Evolutionary conservation across 2,113 vertebrate species (phyloP).

Genomic region (Calidris pygmaea): DNA sequence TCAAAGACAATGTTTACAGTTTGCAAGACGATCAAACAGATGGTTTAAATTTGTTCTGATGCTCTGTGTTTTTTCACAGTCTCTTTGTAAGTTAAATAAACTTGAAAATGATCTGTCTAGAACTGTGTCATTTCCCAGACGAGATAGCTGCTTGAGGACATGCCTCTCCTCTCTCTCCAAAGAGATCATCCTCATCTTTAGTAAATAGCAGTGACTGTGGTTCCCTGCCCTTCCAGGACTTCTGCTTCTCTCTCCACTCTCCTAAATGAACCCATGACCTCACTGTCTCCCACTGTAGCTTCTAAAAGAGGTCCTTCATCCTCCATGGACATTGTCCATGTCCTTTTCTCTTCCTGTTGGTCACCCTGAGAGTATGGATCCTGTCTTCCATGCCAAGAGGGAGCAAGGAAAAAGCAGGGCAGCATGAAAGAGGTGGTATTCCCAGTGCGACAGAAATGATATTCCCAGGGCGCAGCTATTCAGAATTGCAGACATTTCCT

Average conservation of each 20-base stretch:
- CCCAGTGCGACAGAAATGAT: not conserved
- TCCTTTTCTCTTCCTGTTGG: slow-evolving; percentile 4
- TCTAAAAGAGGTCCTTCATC: not conserved
- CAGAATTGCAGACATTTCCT: slow-evolving; percentile 21
- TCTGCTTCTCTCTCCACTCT: not conserved
- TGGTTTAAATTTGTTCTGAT: slow-evolving; percentile 65
- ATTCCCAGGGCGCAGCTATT: not conserved
- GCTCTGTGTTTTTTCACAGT: slow-evolving; percentile 63
- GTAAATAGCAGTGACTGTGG: not conserved
- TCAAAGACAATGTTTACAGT: slow-evolving; percentile 52
- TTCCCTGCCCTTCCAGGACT: not conserved
- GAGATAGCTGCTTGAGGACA: slow-evolving; percentile 37
- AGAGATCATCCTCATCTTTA: slow-evolving; percentile 20
- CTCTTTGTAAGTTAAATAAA: slow-evolving; percentile 66
- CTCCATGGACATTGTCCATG: not conserved
- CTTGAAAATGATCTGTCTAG: slow-evolving; percentile 59
- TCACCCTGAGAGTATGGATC: not conserved
- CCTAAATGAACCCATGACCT: not conserved
- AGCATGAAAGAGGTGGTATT: slow-evolving; percentile 5
- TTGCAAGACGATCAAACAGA: slow-evolving; percentile 66
- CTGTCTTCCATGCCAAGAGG: not conserved
- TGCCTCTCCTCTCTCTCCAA: not conserved
- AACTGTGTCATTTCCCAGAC: slow-evolving; percentile 48
- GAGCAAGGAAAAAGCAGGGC: not conserved
- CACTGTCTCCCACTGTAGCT: not conserved